Conservation (phyloP, 1,140 invertebrate species). For the Drosophila biarmipes region DNA sequence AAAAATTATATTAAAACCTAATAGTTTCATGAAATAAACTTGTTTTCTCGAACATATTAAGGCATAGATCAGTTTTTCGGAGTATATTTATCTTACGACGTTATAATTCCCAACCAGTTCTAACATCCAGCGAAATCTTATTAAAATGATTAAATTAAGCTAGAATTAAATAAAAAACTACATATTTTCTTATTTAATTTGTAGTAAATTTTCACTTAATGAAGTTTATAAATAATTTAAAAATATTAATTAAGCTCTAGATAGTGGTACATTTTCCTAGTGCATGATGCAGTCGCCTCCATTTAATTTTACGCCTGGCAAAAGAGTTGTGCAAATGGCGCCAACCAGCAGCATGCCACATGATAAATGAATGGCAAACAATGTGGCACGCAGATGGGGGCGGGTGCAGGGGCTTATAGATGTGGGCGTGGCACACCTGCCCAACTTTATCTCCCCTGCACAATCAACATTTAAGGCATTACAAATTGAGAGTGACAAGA, state of each 20-base stretch:
- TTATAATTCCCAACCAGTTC: no score
- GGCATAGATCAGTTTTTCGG: no score
- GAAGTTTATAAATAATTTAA: not conserved
- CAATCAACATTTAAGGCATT: constrained; percentile 28
- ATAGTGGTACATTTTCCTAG: not conserved
- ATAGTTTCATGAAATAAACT: no score
- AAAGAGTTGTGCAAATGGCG: constrained; percentile 60
- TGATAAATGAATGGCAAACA: constrained; percentile 59
- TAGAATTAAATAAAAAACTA: no score
- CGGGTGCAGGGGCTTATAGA: constrained; percentile 5
- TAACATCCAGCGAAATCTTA: no score
- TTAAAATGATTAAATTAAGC: no score
- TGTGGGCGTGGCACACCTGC: constrained; percentile 12
- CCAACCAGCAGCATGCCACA: constrained; percentile 46
- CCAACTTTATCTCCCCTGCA: constrained; percentile 34
- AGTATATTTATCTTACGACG: no score
- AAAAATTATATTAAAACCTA: not conserved
- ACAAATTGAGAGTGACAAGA: constrained; percentile 28
- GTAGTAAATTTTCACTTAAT: no score
- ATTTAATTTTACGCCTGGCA: constrained; percentile 47
- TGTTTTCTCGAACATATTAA: no score
- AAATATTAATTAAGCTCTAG: not conserved
- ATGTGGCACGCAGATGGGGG: constrained; percentile 33
- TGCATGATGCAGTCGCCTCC: constrained; percentile 22
- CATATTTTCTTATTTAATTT: no score